Evolutionary conservation across 92 coral and sea anemone species (phyloP).

Genomic region (Phymanthus crucifer): DNA sequence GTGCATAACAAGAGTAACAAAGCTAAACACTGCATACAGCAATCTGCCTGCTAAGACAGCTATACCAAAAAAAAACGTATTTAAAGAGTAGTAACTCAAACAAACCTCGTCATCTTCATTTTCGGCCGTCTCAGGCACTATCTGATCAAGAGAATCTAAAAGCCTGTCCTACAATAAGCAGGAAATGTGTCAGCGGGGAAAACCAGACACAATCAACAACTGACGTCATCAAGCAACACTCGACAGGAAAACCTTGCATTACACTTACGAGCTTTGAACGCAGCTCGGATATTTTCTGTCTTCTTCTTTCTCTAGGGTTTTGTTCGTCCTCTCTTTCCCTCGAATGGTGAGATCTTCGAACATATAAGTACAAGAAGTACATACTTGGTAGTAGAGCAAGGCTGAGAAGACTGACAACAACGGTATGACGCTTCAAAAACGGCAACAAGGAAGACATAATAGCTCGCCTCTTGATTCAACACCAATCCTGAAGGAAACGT

Average conservation of each 20-base stretch:
- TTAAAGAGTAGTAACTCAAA: not conserved
- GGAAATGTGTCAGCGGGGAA: not conserved
- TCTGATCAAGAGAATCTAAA: slow-evolving; percentile 66
- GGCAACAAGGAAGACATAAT: slow-evolving; percentile 22
- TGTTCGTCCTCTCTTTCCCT: slow-evolving; percentile 5
- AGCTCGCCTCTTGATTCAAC: not conserved
- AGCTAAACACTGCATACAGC: no score
- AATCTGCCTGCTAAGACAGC: not conserved
- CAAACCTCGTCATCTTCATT: slow-evolving; percentile 85
- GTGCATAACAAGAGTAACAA: no score
- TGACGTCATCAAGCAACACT: slow-evolving; percentile 3
- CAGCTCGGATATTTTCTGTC: slow-evolving; percentile 65
- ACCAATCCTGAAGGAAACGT: slow-evolving; percentile 8
- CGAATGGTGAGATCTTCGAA: slow-evolving; percentile 12
- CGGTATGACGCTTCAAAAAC: slow-evolving; percentile 32
- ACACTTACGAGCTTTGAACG: slow-evolving; percentile 67
- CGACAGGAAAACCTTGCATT: not conserved
- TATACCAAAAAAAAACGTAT: not conserved
- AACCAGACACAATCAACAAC: not conserved
- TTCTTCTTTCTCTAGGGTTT: slow-evolving; percentile 45
- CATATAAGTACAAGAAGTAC: slow-evolving; percentile 35
- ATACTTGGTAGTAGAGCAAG: slow-evolving; percentile 28
- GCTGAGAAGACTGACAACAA: slow-evolving; percentile 19
- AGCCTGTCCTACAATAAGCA: slow-evolving; percentile 63
- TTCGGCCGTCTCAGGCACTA: slow-evolving; percentile 76